Conservation (phyloP, 1,140 invertebrate genomes). For the Hylyphantes graminicola region DNA sequence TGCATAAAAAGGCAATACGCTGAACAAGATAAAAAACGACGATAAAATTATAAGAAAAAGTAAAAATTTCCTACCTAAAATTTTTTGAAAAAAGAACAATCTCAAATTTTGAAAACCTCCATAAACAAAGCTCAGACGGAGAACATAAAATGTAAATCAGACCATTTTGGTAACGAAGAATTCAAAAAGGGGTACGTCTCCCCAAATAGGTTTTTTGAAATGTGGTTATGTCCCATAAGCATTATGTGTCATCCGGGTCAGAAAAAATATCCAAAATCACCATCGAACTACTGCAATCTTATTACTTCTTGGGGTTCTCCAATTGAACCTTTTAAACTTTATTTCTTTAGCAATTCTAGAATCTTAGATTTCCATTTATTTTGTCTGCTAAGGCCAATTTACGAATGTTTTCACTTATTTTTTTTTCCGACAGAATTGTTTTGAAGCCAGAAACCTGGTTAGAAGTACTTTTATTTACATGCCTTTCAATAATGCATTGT, state of each 20-base stretch:
- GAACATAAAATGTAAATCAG: slow-evolving; percentile 32
- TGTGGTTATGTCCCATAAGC: slow-evolving; percentile 41
- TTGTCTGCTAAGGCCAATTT: not conserved
- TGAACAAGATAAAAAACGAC: too few species aligned
- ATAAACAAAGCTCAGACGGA: slow-evolving; percentile 16
- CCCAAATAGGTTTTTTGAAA: slow-evolving; percentile 32
- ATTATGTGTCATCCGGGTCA: slow-evolving; percentile 20
- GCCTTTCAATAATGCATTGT: too few species aligned
- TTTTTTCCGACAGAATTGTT: too few species aligned
- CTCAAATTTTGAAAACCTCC: slow-evolving; percentile 4
- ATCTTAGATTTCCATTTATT: slow-evolving; percentile 32
- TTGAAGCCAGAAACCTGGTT: too few species aligned
- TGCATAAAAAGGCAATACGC: too few species aligned
- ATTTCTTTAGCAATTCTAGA: slow-evolving; percentile 13
- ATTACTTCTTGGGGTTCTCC: slow-evolving; percentile 4
- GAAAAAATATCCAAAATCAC: not conserved
- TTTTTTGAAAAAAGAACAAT: not conserved
- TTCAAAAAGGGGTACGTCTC: not conserved
- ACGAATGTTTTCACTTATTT: too few species aligned
- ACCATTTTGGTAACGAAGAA: slow-evolving; percentile 25
- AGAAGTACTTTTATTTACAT: too few species aligned
- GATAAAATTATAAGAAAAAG: too few species aligned
- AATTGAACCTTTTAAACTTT: slow-evolving; percentile 21
- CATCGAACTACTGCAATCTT: slow-evolving; percentile 22
- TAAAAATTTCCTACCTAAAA: too few species aligned